Conservation (phyloP, 2,113 vertebrate genomes). For the Tauraco erythrolophus region DNA sequence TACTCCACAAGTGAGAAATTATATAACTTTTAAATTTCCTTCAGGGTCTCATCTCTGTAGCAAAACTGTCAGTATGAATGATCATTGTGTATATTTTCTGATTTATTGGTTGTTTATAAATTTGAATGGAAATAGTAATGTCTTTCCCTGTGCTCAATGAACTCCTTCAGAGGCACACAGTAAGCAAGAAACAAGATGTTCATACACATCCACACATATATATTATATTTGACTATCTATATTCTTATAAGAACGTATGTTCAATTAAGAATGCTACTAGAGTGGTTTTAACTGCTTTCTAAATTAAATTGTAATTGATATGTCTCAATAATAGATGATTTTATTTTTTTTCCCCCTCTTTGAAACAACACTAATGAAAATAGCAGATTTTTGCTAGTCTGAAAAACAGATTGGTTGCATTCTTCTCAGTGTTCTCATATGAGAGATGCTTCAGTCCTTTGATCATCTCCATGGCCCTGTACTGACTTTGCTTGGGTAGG, state of each 20-base stretch:
- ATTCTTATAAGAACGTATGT: neutral
- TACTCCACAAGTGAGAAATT: neutral
- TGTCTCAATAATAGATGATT: neutral
- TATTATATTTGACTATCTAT: neutral
- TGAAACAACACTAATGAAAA: neutral
- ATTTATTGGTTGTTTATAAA: neutral
- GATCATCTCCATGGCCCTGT: accelerated
- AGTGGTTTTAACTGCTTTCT: neutral
- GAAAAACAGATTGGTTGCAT: neutral
- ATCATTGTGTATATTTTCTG: neutral
- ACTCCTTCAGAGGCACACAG: neutral
- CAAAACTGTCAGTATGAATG: neutral
- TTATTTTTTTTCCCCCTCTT: neutral
- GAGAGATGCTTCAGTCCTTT: neutral
- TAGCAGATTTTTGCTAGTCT: neutral
- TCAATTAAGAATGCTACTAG: neutral
- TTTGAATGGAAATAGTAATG: neutral
- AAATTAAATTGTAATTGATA: neutral
- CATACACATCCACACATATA: neutral
- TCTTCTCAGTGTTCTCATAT: neutral
- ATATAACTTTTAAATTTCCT: neutral
- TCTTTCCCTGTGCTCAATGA: neutral
- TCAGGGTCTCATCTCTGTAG: neutral
- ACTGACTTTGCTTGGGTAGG: neutral
- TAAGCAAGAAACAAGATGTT: neutral